Percentiles rank a stretch among this genome's conserved stretches.
Evolutionary conservation across 2,888 invertebrate species (phyloP).

Genomic region (Gryllus longicercus): DNA sequence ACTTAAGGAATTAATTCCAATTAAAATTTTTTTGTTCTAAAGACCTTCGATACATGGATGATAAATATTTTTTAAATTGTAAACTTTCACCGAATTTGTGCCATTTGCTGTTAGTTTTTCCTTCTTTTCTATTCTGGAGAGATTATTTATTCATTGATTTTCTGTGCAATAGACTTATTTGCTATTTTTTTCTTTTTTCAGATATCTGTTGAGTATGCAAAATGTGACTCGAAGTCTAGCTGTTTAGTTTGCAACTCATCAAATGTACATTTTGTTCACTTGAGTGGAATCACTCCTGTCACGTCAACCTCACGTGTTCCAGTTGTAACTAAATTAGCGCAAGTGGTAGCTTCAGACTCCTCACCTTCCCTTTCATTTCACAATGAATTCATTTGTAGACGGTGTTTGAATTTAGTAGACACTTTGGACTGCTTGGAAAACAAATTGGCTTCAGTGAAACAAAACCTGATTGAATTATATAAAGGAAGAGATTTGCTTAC

Average conservation of each 20-base stretch:
- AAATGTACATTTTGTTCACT: slow-evolving; percentile 31
- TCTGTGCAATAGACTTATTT: no score
- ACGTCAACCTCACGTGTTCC: slow-evolving; percentile 34
- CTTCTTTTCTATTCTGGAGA: no score
- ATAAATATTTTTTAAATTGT: no score
- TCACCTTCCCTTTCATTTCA: slow-evolving; percentile 19
- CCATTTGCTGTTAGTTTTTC: no score
- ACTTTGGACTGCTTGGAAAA: slow-evolving; percentile 34
- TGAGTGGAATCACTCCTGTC: slow-evolving; percentile 29
- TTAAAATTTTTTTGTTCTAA: no score
- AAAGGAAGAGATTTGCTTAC: slow-evolving; percentile 21
- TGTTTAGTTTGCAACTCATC: slow-evolving; percentile 34
- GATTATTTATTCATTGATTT: no score
- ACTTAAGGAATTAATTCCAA: no score
- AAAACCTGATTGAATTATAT: slow-evolving; percentile 32
- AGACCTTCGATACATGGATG: no score
- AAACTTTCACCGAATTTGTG: no score
- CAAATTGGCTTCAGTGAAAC: slow-evolving; percentile 32
- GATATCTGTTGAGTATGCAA: slow-evolving; percentile 32
- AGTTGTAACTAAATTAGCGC: slow-evolving; percentile 31
- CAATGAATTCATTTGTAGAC: slow-evolving; percentile 31
- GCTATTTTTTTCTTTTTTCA: slow-evolving; percentile 22
- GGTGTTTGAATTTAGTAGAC: slow-evolving; percentile 34
- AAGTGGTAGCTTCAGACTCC: slow-evolving; percentile 28
- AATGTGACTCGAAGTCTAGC: slow-evolving; percentile 22